Conservation (phyloP, 2,888 invertebrate genomes). For the Cenopis cana region DNA sequence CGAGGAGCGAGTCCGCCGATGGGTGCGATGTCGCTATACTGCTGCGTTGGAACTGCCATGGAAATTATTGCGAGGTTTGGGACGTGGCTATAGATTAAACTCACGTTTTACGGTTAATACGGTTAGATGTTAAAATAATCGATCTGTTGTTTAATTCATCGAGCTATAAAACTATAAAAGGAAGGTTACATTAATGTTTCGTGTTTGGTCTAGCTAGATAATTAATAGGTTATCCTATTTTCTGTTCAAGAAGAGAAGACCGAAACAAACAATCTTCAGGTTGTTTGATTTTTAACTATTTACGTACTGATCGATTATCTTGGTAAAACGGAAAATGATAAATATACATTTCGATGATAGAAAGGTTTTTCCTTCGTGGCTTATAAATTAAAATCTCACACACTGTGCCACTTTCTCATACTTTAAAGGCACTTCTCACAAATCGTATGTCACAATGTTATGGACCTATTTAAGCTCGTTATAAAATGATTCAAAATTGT, state of each 20-base stretch:
- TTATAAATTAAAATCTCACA: neutral
- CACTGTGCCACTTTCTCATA: neutral
- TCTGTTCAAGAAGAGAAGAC: neutral
- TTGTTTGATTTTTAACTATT: neutral
- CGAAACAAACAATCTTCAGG: neutral
- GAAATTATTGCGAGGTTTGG: slow-evolving; percentile 16
- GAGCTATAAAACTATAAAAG: neutral
- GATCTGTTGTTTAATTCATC: neutral
- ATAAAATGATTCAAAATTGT: neutral
- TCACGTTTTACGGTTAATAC: slow-evolving; percentile 7
- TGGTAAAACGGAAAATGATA: neutral
- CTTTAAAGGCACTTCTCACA: neutral
- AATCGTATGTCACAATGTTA: neutral
- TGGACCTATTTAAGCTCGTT: neutral
- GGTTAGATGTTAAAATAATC: slow-evolving; percentile 12
- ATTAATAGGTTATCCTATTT: neutral
- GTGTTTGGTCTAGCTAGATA: too few species aligned
- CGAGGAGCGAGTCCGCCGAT: slow-evolving; percentile 84
- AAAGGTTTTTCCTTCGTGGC: neutral
- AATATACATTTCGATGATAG: slow-evolving; percentile 11
- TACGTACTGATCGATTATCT: neutral
- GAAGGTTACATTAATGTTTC: neutral
- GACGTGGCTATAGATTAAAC: slow-evolving; percentile 9
- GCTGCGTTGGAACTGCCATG: slow-evolving; percentile 60
- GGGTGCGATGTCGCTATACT: slow-evolving; percentile 75